A percentile compares a stretch with the other conserved stretches of the same genome.
Conservation (phyloP, 1,140 invertebrate genomes). For the Frieseomelitta varia region DNA sequence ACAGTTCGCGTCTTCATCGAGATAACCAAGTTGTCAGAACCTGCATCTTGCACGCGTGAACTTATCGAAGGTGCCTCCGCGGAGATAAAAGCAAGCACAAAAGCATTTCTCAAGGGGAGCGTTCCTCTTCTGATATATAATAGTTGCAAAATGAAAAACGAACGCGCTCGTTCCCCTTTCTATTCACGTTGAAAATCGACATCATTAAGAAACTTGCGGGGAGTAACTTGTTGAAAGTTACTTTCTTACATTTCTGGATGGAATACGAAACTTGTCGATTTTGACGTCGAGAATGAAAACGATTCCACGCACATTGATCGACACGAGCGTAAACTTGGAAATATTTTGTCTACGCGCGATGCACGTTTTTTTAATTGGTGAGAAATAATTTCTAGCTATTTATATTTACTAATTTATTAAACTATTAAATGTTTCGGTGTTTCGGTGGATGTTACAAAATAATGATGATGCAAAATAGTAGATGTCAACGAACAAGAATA, state of each 20-base stretch:
- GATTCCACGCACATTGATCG: too few species aligned
- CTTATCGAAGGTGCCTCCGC: not conserved
- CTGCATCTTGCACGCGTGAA: not conserved
- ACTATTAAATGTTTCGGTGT: too few species aligned
- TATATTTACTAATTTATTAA: too few species aligned
- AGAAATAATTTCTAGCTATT: not conserved
- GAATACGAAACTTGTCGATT: not conserved
- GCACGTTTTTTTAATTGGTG: too few species aligned
- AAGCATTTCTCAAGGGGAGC: not conserved
- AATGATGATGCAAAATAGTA: not conserved
- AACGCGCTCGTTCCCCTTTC: not conserved
- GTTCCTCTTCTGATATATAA: too few species aligned
- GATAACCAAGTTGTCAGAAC: conserved; percentile 13
- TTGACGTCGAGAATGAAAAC: not conserved
- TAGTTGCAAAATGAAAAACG: not conserved
- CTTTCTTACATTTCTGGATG: too few species aligned
- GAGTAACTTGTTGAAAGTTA: not conserved
- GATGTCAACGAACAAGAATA: not conserved
- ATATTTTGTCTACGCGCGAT: too few species aligned
- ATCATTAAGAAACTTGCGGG: not conserved
- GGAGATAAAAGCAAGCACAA: not conserved
- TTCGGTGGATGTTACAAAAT: not conserved
- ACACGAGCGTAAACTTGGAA: not conserved
- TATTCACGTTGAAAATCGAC: not conserved
- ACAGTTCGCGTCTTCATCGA: not conserved